A percentile compares a stretch with the other conserved stretches of the same genome.
Conservation (phyloP, 1,140 invertebrate species). For the Drosophila navojoa region DNA sequence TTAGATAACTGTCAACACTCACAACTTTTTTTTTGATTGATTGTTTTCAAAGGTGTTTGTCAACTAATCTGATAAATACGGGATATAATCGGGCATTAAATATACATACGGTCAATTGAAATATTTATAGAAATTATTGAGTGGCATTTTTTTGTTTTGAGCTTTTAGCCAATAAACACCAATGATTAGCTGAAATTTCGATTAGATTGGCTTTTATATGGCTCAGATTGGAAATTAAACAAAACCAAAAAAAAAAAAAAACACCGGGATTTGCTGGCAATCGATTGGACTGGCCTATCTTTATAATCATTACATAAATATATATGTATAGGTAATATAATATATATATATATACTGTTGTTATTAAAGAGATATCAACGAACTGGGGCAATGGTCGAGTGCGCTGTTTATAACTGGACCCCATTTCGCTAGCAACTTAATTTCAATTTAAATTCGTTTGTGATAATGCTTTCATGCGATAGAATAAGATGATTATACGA, state of each 20-base stretch:
- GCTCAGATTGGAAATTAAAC: constrained; percentile 21
- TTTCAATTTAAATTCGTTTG: not conserved
- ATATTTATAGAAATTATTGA: constrained; percentile 8
- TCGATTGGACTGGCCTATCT: constrained; percentile 38
- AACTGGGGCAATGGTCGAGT: constrained; percentile 17
- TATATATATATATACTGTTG: not conserved
- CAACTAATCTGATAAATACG: not conserved
- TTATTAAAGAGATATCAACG: not conserved
- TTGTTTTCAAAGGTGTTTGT: not conserved
- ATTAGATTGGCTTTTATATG: constrained; percentile 47
- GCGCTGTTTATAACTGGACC: not conserved
- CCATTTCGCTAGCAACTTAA: not conserved
- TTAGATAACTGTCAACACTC: constrained; percentile 3
- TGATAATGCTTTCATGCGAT: not conserved
- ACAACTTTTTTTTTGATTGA: not conserved
- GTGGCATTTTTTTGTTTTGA: not conserved
- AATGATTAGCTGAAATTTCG: constrained; percentile 22
- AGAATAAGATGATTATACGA: not conserved
- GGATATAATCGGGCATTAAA: not conserved
- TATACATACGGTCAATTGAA: not conserved
- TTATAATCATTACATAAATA: constrained; percentile 43
- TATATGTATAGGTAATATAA: not conserved
- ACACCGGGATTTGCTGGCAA: constrained; percentile 17
- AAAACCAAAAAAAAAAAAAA: not conserved
- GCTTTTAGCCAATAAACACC: not conserved